Percentiles rank a stretch among this genome's conserved stretches.
phyloP scores from a whole-genome alignment of 2,113 vertebrate genomes.

The Megalops atlanticus region DNA sequence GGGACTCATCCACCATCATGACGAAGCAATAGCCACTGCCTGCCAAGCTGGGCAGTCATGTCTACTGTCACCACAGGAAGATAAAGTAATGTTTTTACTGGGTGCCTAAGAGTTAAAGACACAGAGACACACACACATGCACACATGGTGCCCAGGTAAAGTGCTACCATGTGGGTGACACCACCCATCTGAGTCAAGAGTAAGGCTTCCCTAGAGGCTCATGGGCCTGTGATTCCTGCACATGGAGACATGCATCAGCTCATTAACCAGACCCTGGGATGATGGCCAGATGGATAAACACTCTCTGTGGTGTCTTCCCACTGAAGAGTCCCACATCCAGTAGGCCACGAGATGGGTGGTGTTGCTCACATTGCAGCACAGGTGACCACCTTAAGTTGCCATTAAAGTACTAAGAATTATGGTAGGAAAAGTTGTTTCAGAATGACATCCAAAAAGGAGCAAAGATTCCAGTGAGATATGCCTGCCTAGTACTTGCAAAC shows the following conservation, averaged over 20 bases:
- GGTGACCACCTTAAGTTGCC: too few relatives aligned
- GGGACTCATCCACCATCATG: not conserved
- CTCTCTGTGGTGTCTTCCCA: too few relatives aligned
- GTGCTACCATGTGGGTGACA: not conserved
- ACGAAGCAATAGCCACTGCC: not conserved
- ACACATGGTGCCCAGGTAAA: conserved; percentile 44
- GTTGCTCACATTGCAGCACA: too few relatives aligned
- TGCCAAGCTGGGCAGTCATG: not conserved
- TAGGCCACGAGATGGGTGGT: too few relatives aligned
- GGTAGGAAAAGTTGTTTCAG: too few relatives aligned
- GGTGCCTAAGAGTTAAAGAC: not conserved
- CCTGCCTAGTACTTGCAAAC: too few relatives aligned
- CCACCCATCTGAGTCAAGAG: not conserved
- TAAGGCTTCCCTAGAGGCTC: not conserved
- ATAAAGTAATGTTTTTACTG: not conserved
- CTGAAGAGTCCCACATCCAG: too few relatives aligned
- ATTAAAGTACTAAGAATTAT: too few relatives aligned
- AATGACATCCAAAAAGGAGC: too few relatives aligned
- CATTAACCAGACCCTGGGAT: not conserved
- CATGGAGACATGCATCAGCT: not conserved
- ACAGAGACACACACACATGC: conserved; percentile 16
- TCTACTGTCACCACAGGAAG: not conserved
- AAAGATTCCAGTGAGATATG: too few relatives aligned
- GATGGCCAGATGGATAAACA: not conserved
- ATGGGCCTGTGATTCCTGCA: not conserved